Evolutionary conservation across 2,888 invertebrate species (phyloP).

Genomic region (Ornithoptera priamus): DNA sequence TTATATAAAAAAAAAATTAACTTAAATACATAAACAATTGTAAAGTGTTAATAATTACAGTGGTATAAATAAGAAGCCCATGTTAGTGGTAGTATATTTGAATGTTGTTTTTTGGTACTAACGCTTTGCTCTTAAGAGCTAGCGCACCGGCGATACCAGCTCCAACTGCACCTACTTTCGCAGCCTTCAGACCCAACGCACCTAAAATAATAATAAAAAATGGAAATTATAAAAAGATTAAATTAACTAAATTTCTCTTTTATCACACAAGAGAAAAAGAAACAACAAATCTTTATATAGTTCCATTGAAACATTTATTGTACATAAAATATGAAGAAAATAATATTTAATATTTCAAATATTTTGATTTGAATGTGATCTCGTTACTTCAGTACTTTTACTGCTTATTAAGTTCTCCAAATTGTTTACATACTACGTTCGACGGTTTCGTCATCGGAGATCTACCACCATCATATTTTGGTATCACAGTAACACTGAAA

Average conservation of each 20-base stretch:
- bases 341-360: too few species aligned
- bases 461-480: too few species aligned
- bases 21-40: constrained; percentile 5
- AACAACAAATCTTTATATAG: too few species aligned
- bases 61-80: constrained; percentile 25
- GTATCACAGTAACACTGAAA: neutral
- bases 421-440: neutral
- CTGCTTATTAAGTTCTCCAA: too few species aligned
- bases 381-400: too few species aligned
- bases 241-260: neutral
- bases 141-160: constrained; percentile 62
- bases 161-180: constrained; percentile 64
- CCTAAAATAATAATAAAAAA: constrained; percentile 31
- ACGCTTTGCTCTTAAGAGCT: constrained; percentile 59
- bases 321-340: too few species aligned
- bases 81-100: constrained; percentile 32
- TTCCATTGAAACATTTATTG: too few species aligned
- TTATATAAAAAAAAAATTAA: constrained; percentile 8
- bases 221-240: neutral
- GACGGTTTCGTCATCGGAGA: neutral
- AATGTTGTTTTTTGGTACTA: constrained; percentile 37
- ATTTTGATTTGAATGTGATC: too few species aligned
- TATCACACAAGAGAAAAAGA: too few species aligned
- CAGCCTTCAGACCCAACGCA: constrained; percentile 63
- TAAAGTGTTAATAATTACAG: constrained; percentile 27